Conservation (phyloP, 2,113 vertebrate genomes). For the Tricholaema leucomelas region DNA sequence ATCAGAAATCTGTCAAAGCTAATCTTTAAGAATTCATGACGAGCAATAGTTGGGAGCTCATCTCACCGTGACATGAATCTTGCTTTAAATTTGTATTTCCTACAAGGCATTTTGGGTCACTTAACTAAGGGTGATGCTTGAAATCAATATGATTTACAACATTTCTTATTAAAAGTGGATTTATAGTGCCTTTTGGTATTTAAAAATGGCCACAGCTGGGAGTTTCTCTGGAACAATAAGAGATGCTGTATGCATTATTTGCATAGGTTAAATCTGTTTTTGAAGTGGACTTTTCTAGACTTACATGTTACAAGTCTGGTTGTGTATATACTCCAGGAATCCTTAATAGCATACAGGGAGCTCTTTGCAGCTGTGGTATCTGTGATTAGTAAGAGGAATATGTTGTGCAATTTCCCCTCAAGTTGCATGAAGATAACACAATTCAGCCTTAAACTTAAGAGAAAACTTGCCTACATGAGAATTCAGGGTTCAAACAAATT, state of each 20-base stretch:
- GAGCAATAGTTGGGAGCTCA: background rate
- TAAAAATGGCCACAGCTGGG: conserved; percentile 19
- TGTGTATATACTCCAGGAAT: background rate
- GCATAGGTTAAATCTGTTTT: conserved; percentile 24
- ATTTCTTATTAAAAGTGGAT: background rate
- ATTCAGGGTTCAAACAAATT: background rate
- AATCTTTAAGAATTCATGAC: conserved; percentile 6
- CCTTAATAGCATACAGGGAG: background rate
- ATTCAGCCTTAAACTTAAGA: background rate
- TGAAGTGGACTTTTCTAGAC: conserved; percentile 19
- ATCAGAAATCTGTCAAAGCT: background rate
- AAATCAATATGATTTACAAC: background rate
- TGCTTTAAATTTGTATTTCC: background rate
- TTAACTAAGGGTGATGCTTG: conserved; percentile 19
- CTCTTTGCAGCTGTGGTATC: background rate
- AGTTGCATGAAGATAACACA: background rate
- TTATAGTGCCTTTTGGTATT: conserved; percentile 65
- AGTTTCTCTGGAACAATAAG: conserved; percentile 22
- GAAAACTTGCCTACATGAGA: background rate
- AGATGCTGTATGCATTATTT: conserved; percentile 30
- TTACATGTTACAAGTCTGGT: conserved; percentile 11
- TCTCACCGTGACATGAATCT: conserved; percentile 14
- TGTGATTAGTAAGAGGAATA: conserved; percentile 16
- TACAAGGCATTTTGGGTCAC: background rate
- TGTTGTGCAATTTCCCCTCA: conserved; percentile 42